Percentiles rank a stretch among this genome's conserved stretches.
Conservation (phyloP, 2,797 vertebrate genomes). For the Enteromius trimaculatus region DNA sequence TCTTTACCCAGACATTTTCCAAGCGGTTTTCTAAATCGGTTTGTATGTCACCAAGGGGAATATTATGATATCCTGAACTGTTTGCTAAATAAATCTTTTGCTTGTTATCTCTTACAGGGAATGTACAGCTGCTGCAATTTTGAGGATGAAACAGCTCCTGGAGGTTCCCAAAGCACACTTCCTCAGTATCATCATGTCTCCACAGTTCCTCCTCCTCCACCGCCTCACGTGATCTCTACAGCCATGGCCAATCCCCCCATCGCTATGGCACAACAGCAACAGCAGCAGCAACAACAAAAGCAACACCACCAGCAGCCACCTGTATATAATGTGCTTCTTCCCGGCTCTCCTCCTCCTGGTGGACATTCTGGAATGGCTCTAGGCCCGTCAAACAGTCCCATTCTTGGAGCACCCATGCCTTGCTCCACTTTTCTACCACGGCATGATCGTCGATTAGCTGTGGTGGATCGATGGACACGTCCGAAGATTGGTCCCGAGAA, state of each 20-base stretch:
- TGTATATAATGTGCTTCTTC: slow-evolving; percentile 77
- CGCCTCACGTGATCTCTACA: slow-evolving; percentile 76
- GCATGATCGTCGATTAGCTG: slow-evolving; percentile 81
- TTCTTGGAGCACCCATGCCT: slow-evolving; percentile 82
- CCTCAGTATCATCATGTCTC: slow-evolving; percentile 78
- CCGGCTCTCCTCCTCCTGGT: slow-evolving; percentile 72
- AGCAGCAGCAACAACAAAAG: slow-evolving; percentile 74
- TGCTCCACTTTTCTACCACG: slow-evolving; percentile 86
- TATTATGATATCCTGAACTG: slow-evolving; percentile 27
- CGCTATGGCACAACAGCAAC: slow-evolving; percentile 72
- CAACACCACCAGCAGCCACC: slow-evolving; percentile 80
- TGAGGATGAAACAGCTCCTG: slow-evolving; percentile 81
- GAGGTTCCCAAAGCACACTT: slow-evolving; percentile 73
- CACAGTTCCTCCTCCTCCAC: slow-evolving; percentile 71
- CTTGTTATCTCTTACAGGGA: slow-evolving; percentile 74
- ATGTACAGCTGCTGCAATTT: slow-evolving; percentile 95
- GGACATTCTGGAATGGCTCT: slow-evolving; percentile 81
- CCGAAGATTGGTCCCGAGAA: slow-evolving; percentile 73
- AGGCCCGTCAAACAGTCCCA: slow-evolving; percentile 83
- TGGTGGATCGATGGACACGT: slow-evolving; percentile 87
- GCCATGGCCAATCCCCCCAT: slow-evolving; percentile 77
- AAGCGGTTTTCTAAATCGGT: slow-evolving; percentile 26
- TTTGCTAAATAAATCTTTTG: slow-evolving; percentile 41
- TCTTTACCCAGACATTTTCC: slow-evolving; percentile 43
- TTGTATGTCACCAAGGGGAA: slow-evolving; percentile 32